Evolutionary conservation across 2,797 vertebrate species (phyloP).

Genomic region (Micromesistius poutassou): DNA sequence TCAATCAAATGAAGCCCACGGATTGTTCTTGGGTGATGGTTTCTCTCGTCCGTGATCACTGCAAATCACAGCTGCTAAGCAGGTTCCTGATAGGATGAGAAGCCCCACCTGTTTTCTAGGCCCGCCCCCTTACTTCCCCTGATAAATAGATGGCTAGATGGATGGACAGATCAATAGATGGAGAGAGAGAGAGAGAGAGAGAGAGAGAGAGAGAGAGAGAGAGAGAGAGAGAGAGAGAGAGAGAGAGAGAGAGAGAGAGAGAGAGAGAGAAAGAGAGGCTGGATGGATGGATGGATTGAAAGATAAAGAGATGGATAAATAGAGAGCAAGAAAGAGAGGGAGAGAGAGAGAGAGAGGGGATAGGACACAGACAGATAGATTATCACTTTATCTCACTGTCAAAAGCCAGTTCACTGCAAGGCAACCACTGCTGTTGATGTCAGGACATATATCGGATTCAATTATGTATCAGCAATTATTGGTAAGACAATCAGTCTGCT

Average conservation of each 20-base stretch:
- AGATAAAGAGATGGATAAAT: neutral
- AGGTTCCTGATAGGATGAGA: slow-evolving; percentile 24
- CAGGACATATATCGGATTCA: slow-evolving; percentile 47
- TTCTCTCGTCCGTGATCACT: neutral
- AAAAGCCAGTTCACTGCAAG: slow-evolving; percentile 11
- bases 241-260: too few species aligned
- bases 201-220: too few species aligned
- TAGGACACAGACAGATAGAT: neutral
- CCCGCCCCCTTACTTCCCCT: slow-evolving; percentile 22
- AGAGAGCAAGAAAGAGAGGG: neutral
- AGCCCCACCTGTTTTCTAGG: slow-evolving; percentile 12
- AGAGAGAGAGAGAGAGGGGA: neutral
- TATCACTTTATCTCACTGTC: neutral
- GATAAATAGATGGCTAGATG: neutral
- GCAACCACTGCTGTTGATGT: slow-evolving; percentile 48
- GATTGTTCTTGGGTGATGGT: neutral
- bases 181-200: too few species aligned
- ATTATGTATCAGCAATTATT: slow-evolving; percentile 68
- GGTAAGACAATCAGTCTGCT: slow-evolving; percentile 68
- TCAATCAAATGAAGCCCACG: neutral
- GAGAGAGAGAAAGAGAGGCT: too few species aligned
- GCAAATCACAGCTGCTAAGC: slow-evolving; percentile 12
- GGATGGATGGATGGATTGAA: neutral
- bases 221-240: too few species aligned
- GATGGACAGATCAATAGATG: neutral